Conservation (phyloP, 2,888 invertebrate genomes). For the Leptodirus hochenwartii region DNA sequence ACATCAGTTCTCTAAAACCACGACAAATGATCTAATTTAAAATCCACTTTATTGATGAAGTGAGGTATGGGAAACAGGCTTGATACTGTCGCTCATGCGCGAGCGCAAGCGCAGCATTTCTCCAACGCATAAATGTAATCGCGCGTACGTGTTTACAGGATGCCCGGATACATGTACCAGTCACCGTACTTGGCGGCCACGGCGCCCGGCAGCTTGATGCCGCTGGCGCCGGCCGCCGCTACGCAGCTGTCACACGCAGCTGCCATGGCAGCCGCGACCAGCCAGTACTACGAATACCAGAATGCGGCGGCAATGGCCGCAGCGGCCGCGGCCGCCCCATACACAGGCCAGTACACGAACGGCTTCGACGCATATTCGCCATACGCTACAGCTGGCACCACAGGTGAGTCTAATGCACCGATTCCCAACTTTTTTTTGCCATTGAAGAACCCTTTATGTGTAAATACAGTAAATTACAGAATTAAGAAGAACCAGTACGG, state of each 20-base stretch:
- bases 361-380: conserved; percentile 51
- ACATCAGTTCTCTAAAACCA: too few species aligned
- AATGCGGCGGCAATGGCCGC: conserved; percentile 46
- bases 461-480: too few species aligned
- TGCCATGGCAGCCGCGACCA: conserved; percentile 58
- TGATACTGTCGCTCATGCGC: too few species aligned
- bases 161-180: conserved; percentile 61
- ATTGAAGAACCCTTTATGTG: too few species aligned
- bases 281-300: conserved; percentile 69
- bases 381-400: conserved; percentile 53
- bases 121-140: too few species aligned
- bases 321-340: conserved; percentile 46
- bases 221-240: conserved; percentile 45
- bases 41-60: too few species aligned
- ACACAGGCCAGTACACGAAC: conserved; percentile 49
- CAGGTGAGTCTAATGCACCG: conserved; percentile 32
- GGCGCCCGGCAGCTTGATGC: conserved; percentile 46
- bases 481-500: too few species aligned
- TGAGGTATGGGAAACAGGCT: too few species aligned
- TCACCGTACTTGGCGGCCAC: conserved; percentile 50
- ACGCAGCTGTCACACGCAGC: conserved; percentile 53
- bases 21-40: too few species aligned
- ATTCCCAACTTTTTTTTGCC: too few species aligned
- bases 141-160: conserved; percentile 33
- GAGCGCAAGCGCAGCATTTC: too few species aligned